These are phyloP conservation scores for Cydia strobilella DNA, from an alignment of 1,140 invertebrate species.

Conservation along the genomic window DNA sequence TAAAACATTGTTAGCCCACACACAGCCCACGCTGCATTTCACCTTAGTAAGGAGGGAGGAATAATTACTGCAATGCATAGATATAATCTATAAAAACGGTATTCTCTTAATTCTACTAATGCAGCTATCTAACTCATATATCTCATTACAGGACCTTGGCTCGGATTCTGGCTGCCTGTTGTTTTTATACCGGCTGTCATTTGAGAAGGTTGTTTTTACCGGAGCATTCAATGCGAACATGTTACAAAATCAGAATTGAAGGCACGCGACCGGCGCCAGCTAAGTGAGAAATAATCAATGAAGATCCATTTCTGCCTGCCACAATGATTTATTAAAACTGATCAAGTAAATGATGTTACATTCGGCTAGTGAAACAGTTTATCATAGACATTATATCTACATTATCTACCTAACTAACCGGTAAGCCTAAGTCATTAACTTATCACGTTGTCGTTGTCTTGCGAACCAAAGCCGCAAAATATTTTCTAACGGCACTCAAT, in stretches of 20 bases:
- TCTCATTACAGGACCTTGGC: slow-evolving; percentile 77
- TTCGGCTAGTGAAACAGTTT: background rate
- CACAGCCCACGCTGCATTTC: slow-evolving; percentile 5
- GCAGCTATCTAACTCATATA: slow-evolving; percentile 67
- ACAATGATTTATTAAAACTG: slow-evolving; percentile 21
- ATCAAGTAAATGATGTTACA: background rate
- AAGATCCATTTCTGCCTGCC: slow-evolving; percentile 20
- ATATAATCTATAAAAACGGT: slow-evolving; percentile 32
- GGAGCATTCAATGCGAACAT: slow-evolving; percentile 74
- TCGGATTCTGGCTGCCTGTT: slow-evolving; percentile 73
- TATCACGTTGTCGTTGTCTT: background rate
- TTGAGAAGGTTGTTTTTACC: slow-evolving; percentile 69
- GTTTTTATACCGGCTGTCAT: slow-evolving; percentile 76
- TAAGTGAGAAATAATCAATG: slow-evolving; percentile 35
- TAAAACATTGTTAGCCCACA: slow-evolving; percentile 10
- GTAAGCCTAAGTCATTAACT: background rate
- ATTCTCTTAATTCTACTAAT: slow-evolving; percentile 65
- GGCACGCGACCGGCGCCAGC: slow-evolving; percentile 46
- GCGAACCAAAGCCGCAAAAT: background rate
- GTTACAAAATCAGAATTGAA: slow-evolving; percentile 50
- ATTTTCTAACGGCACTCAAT: background rate
- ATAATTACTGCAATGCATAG: slow-evolving; percentile 18
- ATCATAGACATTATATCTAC: background rate
- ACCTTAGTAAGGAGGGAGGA: slow-evolving; percentile 1
- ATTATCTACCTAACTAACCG: background rate